Percentiles rank a stretch among this genome's conserved stretches.
phyloP scores from a whole-genome alignment of 2,797 vertebrate species.

The Molossus alvarezi region DNA sequence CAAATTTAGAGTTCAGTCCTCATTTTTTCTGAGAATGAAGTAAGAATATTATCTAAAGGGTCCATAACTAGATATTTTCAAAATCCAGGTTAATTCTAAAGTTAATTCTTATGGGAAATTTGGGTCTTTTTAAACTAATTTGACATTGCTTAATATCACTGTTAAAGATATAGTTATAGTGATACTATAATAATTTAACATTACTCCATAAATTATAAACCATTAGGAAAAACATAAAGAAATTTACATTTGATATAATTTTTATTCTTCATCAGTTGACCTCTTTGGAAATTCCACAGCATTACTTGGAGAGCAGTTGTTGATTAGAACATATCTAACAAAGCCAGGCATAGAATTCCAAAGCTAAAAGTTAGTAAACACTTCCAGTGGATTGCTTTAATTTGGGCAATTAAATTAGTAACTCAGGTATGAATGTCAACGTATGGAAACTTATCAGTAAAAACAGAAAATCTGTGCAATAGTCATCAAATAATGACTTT shows the following conservation, averaged over 20 bases:
- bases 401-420: background rate
- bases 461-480: background rate
- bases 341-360: background rate
- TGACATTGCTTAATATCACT: conserved; percentile 17
- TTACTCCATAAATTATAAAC: background rate
- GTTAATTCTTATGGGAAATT: background rate
- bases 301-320: background rate
- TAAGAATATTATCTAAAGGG: background rate
- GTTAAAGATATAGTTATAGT: background rate
- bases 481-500: background rate
- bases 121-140: conserved; percentile 37
- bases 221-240: background rate
- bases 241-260: conserved; percentile 25
- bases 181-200: conserved; percentile 51
- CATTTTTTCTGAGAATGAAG: conserved; percentile 55
- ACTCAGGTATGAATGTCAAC: background rate
- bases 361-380: background rate
- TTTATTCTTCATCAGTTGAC: background rate
- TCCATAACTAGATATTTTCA: background rate
- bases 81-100: background rate
- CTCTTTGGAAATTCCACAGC: background rate
- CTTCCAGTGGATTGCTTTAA: background rate
- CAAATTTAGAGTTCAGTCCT: conserved; percentile 10
- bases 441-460: background rate
- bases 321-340: background rate